Conservation (phyloP, 2,113 vertebrate species). For the Xyliphius kryptos region DNA sequence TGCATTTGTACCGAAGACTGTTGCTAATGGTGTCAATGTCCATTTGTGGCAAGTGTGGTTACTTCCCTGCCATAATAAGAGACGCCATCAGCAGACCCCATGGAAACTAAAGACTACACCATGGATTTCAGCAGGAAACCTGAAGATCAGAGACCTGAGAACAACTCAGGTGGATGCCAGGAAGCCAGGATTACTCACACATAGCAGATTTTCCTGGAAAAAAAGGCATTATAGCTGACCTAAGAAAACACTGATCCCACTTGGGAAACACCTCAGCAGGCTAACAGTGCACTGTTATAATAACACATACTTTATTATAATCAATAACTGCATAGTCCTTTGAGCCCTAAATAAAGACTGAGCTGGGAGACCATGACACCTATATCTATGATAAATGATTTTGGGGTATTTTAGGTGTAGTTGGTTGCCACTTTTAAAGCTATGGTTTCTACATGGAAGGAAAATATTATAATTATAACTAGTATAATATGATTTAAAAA, state of each 20-base stretch:
- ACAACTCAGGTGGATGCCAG: slow-evolving; percentile 54
- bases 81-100: slow-evolving; percentile 50
- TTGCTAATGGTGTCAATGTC: slow-evolving; percentile 24
- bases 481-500: no score
- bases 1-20: no score
- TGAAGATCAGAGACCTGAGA: slow-evolving; percentile 48
- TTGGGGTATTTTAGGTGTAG: neutral
- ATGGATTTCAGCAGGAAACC: slow-evolving; percentile 66
- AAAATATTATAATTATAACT: no score
- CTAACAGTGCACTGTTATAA: slow-evolving; percentile 7
- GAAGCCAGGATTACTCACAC: slow-evolving; percentile 46
- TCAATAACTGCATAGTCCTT: slow-evolving; percentile 41
- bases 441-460: no score
- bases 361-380: slow-evolving; percentile 4
- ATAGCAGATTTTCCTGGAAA: slow-evolving; percentile 60
- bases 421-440: no score
- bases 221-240: slow-evolving; percentile 52
- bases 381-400: neutral
- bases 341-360: slow-evolving; percentile 26
- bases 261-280: slow-evolving; percentile 43
- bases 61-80: slow-evolving; percentile 51
- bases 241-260: slow-evolving; percentile 50
- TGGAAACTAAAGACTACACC: slow-evolving; percentile 67
- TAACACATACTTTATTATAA: slow-evolving; percentile 22
- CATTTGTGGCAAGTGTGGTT: slow-evolving; percentile 49